Evolutionary conservation across 2,888 invertebrate species (phyloP), one percentile per base, ranked within the genome.

Genomic region (Napeogenes inachia): DNA sequence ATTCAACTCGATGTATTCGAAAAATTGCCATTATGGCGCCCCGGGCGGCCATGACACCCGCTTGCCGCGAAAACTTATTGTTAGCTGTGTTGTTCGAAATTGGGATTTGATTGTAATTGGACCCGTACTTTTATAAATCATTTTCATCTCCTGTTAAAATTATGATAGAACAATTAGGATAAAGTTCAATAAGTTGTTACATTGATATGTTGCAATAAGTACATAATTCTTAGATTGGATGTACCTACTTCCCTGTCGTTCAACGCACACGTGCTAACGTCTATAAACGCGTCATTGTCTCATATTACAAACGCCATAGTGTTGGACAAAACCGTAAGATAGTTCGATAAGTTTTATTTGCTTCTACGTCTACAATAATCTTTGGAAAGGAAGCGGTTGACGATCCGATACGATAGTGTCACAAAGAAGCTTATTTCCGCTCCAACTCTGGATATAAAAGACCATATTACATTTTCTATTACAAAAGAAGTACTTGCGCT

Each of bases 401-500:
- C 87, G 84, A 87, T 83, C 80, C 85, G 82, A 87, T 84, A 80
- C 85, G 83, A 86, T 85, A 82, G 87, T 86, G 88, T 80, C 81
- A 89, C 89, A 90, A 89, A 89, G 89, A 79, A 84, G 84, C 87
- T 88, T 89, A 89, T 89, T 89, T 90, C 89, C 89, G 87, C 77
- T 84, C 82, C 77, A 73, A 81, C 78, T 80, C 76, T 75, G 74
- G 75, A 77, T 77, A 80, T 76, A 83, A 79, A 81, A 77, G 75
- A 75, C 83, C 76, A 79, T 72, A 76, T 76, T 77, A 76, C 72
- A 73, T 74, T 76, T 74, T 75, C 78, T 68, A 71, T 61, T 69
- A 63, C 56, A 66, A 70, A 74, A 68, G 45, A 62, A 65, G 53
- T 63, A 57, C 57, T 45, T 59, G 67, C 54, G 54, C 72, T 42